A percentile compares a stretch with the other conserved stretches of the same genome.
phyloP scores from a whole-genome alignment of 1,140 invertebrate species.

The Drosophila murphyi region DNA sequence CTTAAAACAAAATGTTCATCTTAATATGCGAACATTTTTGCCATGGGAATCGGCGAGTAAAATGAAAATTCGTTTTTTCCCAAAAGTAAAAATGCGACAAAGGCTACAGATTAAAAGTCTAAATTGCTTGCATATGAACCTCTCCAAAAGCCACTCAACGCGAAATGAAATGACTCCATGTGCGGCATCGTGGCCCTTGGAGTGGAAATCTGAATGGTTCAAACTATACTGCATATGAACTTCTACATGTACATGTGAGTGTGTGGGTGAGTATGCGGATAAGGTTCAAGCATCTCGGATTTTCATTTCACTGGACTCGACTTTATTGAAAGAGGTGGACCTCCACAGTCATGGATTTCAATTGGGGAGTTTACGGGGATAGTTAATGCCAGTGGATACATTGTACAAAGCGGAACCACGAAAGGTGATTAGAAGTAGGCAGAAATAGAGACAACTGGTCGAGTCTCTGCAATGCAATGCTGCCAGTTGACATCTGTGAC shows the following conservation, averaged over 20 bases:
- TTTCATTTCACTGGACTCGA: slow-evolving; percentile 50
- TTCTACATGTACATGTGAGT: background rate
- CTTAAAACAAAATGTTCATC: slow-evolving; percentile 1
- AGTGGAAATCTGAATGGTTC: slow-evolving; percentile 42
- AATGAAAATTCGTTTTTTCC: slow-evolving; percentile 28
- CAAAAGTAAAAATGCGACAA: slow-evolving; percentile 32
- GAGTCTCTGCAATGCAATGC: slow-evolving; percentile 1
- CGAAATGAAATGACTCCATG: slow-evolving; percentile 16
- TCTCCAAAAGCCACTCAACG: slow-evolving; percentile 8
- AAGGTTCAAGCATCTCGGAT: slow-evolving; percentile 35
- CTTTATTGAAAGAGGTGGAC: slow-evolving; percentile 57
- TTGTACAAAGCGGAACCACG: background rate
- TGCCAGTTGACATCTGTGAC: slow-evolving; percentile 9
- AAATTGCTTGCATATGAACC: slow-evolving; percentile 31
- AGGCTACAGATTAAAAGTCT: slow-evolving; percentile 49
- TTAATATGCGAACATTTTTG: slow-evolving; percentile 2
- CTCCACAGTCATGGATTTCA: slow-evolving; percentile 29
- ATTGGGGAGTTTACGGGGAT: slow-evolving; percentile 18
- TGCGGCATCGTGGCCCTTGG: slow-evolving; percentile 19
- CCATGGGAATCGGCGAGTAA: background rate
- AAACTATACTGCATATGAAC: slow-evolving; percentile 7
- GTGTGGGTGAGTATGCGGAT: slow-evolving; percentile 38
- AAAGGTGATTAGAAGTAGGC: slow-evolving; percentile 19
- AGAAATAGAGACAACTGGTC: slow-evolving; percentile 1
- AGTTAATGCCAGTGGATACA: slow-evolving; percentile 16